Conservation (phyloP, 2,888 invertebrate genomes). For the Drosophila prostipennis region DNA sequence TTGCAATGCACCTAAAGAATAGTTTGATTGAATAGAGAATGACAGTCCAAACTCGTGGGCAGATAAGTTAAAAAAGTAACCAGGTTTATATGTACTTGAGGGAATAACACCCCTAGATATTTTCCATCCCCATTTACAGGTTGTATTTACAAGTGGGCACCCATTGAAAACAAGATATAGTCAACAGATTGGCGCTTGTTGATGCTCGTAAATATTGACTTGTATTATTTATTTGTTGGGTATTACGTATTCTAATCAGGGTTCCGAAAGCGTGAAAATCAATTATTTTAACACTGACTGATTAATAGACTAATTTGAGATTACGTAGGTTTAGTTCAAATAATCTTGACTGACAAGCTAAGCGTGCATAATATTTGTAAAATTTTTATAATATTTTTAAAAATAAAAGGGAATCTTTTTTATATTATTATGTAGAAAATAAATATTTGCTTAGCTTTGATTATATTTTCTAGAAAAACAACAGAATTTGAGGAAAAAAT, state of each 20-base stretch:
- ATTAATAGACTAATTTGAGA: neutral
- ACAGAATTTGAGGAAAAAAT: too few relatives aligned
- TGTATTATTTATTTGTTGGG: neutral
- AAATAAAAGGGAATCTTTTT: too few relatives aligned
- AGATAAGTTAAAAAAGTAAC: neutral
- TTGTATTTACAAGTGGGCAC: neutral
- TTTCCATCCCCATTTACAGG: neutral
- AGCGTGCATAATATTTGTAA: neutral
- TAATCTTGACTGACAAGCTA: neutral
- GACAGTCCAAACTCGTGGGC: neutral
- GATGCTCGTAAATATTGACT: neutral
- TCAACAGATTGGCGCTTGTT: neutral
- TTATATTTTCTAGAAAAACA: neutral
- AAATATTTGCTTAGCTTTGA: neutral
- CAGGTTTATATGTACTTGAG: neutral
- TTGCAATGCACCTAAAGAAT: neutral
- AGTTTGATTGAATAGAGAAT: conserved; percentile 6
- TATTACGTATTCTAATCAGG: neutral
- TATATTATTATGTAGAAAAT: neutral
- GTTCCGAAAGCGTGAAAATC: neutral
- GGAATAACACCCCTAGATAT: neutral
- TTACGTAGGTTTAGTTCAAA: neutral
- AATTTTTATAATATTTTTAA: neutral
- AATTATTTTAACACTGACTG: neutral
- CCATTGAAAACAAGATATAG: neutral